Conservation (phyloP, 2,113 vertebrate genomes). For the Romanogobio albipinnatus region DNA sequence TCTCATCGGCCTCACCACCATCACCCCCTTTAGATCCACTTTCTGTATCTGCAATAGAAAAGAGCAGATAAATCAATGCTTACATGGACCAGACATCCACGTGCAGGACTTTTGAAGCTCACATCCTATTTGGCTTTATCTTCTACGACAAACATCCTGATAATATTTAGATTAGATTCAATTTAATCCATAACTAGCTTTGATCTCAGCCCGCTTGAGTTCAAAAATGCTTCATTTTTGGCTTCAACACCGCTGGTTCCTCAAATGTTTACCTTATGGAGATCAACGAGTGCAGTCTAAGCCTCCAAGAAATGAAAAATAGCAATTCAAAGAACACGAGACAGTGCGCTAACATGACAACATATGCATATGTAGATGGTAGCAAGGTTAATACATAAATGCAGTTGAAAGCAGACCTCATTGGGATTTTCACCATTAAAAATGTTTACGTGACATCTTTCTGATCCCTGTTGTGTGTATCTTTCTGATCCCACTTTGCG, state of each 20-base stretch:
- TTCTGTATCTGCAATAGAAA: constrained; percentile 16
- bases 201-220: constrained; percentile 12
- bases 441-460: not conserved
- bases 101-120: not conserved
- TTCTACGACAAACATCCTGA: constrained; percentile 1
- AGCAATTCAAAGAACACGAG: not conserved
- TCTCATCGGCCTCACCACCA: constrained; percentile 37
- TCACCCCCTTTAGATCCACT: constrained; percentile 27
- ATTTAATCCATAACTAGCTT: constrained; percentile 22
- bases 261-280: constrained; percentile 9
- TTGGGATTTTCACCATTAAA: not conserved
- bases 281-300: not conserved
- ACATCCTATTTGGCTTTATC: not conserved
- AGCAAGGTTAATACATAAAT: not conserved
- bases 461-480: not conserved
- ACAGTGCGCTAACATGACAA: not conserved
- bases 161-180: not conserved
- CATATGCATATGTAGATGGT: not conserved
- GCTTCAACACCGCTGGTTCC: not conserved
- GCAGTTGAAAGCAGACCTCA: not conserved
- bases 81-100: too few relatives aligned
- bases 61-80: constrained; percentile 5
- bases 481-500: not conserved
- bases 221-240: not conserved
- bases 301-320: not conserved